Percentiles rank a stretch among this genome's conserved stretches.
phyloP scores from a whole-genome alignment of 2,888 invertebrate genomes.

The Ichneumoninae sp. region DNA sequence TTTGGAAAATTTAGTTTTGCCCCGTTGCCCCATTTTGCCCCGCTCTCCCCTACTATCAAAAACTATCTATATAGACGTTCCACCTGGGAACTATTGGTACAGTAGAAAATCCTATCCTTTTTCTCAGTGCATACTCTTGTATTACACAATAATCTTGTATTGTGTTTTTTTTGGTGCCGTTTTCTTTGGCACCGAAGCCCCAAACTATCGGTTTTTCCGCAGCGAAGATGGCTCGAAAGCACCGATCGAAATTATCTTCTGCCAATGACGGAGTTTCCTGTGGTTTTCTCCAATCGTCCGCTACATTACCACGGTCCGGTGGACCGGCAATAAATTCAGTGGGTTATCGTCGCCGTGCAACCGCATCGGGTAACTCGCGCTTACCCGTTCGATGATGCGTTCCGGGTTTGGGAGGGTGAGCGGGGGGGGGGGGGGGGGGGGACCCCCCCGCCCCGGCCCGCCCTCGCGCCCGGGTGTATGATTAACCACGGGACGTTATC shows the following conservation, averaged over 20 bases:
- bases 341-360: constrained; percentile 62
- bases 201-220: neutral
- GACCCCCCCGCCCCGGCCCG: too few relatives aligned
- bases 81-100: too few relatives aligned
- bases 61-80: too few relatives aligned
- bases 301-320: constrained; percentile 74
- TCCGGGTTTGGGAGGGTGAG: neutral
- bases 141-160: neutral
- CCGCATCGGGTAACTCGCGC: constrained; percentile 46
- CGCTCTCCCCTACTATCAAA: too few relatives aligned
- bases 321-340: constrained; percentile 76
- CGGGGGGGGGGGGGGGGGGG: neutral
- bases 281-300: constrained; percentile 77
- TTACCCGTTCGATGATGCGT: constrained; percentile 59
- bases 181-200: neutral
- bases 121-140: too few relatives aligned
- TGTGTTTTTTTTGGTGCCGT: neutral
- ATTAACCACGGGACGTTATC: constrained; percentile 73
- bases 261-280: constrained; percentile 76
- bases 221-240: constrained; percentile 11
- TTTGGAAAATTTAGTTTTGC: too few relatives aligned
- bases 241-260: constrained; percentile 74
- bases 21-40: too few relatives aligned
- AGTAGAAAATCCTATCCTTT: too few relatives aligned
- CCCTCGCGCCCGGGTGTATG: too few relatives aligned